Percentiles rank a stretch among this genome's conserved stretches.
Evolutionary conservation across 1,140 invertebrate species (phyloP).

Genomic region (Magallana ariakensis): DNA sequence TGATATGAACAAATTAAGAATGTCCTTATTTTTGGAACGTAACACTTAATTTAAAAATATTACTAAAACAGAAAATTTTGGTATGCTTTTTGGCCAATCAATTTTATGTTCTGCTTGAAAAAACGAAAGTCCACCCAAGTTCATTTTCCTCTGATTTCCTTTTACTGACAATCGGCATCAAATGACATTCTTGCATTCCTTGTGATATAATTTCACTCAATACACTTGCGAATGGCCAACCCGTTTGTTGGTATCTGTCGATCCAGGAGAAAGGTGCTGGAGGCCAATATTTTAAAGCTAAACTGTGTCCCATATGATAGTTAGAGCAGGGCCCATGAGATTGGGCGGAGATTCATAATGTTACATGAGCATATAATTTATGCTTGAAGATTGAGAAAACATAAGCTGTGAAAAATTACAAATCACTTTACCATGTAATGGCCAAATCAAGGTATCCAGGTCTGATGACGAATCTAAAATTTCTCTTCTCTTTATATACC

Average conservation of each 20-base stretch:
- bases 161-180: constrained; percentile 24
- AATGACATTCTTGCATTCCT: constrained; percentile 10
- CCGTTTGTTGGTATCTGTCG: neutral
- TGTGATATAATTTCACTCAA: constrained; percentile 1
- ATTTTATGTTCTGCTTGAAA: constrained; percentile 37
- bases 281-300: neutral
- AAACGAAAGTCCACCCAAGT: constrained; percentile 44
- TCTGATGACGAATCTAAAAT: neutral
- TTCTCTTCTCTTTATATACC: neutral
- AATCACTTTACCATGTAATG: neutral
- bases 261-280: neutral
- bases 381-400: no score
- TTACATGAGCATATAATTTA: no score
- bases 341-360: no score
- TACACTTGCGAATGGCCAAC: neutral
- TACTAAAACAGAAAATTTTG: constrained; percentile 1
- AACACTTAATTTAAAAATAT: constrained; percentile 27
- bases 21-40: neutral
- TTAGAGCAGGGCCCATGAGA: neutral
- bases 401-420: neutral
- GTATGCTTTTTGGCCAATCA: constrained; percentile 24
- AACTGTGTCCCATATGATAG: neutral
- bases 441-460: neutral
- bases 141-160: neutral
- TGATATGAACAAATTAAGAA: constrained; percentile 26